A percentile compares a stretch with the other conserved stretches of the same genome.
Evolutionary conservation across 2,888 invertebrate species (phyloP).

Genomic region (Endotricha flammealis): DNA sequence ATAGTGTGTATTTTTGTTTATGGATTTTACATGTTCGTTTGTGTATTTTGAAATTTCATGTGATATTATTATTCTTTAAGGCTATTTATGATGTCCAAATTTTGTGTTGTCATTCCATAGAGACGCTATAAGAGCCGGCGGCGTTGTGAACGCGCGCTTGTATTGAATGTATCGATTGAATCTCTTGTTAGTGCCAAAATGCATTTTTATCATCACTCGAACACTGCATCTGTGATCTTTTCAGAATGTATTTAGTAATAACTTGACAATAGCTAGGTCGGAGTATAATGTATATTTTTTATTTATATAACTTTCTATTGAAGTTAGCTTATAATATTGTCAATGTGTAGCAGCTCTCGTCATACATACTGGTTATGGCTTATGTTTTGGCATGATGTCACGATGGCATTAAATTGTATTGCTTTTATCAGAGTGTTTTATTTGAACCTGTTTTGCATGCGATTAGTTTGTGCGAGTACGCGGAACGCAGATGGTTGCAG

Average conservation of each 20-base stretch:
- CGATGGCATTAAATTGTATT: slow-evolving; percentile 72
- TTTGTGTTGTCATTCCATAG: slow-evolving; percentile 56
- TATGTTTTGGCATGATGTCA: slow-evolving; percentile 71
- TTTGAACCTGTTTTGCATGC: slow-evolving; percentile 65
- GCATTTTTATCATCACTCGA: slow-evolving; percentile 50
- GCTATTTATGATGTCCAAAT: slow-evolving; percentile 53
- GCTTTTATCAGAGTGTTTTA: slow-evolving; percentile 68
- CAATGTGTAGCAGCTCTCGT: slow-evolving; percentile 53
- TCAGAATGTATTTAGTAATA: slow-evolving; percentile 42
- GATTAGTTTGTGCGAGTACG: slow-evolving; percentile 31
- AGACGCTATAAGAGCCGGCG: slow-evolving; percentile 21
- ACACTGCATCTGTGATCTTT: slow-evolving; percentile 59
- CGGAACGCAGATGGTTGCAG: slow-evolving; percentile 68
- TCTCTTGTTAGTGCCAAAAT: slow-evolving; percentile 71
- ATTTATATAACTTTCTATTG: slow-evolving; percentile 68
- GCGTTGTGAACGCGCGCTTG: slow-evolving; percentile 4
- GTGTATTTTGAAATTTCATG: slow-evolving; percentile 71
- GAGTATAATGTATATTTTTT: slow-evolving; percentile 59
- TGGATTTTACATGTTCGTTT: slow-evolving; percentile 60
- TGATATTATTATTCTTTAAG: slow-evolving; percentile 72
- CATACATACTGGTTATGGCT: slow-evolving; percentile 57
- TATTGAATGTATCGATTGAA: slow-evolving; percentile 39
- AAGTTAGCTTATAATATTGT: slow-evolving; percentile 57
- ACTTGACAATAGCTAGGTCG: slow-evolving; percentile 54
- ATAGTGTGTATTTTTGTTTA: slow-evolving; percentile 69